Evolutionary conservation across 2,113 vertebrate genomes (phyloP).

Genomic region (Alethe diademata): DNA sequence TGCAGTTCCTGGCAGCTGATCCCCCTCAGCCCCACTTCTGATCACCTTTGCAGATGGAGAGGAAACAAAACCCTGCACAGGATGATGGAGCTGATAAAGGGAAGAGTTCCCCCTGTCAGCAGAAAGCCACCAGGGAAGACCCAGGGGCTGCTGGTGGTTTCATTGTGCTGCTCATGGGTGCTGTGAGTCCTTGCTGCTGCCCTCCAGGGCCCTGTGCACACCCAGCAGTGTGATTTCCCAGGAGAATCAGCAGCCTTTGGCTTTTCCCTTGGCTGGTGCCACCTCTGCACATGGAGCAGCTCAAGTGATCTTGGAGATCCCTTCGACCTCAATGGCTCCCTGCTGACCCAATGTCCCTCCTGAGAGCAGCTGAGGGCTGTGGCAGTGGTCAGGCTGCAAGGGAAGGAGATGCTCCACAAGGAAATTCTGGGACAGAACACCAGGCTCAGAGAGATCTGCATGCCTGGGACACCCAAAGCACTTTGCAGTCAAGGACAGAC

Average conservation of each 20-base stretch:
- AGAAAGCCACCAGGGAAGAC: not conserved
- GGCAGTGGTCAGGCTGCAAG: not conserved
- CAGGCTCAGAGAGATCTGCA: accelerated
- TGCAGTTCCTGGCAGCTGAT: not conserved
- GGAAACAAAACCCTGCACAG: constrained; percentile 4
- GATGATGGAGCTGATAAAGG: constrained; percentile 8
- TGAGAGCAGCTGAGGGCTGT: not conserved
- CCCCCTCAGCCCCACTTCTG: not conserved
- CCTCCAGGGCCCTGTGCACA: not conserved
- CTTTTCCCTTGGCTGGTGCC: not conserved
- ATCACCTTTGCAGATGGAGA: not conserved
- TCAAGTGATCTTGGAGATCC: not conserved
- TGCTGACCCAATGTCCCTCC: not conserved
- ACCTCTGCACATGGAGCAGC: not conserved
- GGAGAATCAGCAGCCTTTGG: not conserved
- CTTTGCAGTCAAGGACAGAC: not conserved
- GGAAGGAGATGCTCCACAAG: not conserved
- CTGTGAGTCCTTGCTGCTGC: not conserved
- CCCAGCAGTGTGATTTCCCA: accelerated
- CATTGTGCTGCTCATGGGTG: not conserved
- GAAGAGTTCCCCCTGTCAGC: not conserved
- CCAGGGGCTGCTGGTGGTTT: not conserved
- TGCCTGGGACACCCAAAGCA: not conserved
- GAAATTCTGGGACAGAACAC: not conserved
- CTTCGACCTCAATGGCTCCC: accelerated